Percentiles rank a stretch among this genome's conserved stretches.
Evolutionary conservation across 2,888 invertebrate species (phyloP).

Genomic region (Allygus modestus): DNA sequence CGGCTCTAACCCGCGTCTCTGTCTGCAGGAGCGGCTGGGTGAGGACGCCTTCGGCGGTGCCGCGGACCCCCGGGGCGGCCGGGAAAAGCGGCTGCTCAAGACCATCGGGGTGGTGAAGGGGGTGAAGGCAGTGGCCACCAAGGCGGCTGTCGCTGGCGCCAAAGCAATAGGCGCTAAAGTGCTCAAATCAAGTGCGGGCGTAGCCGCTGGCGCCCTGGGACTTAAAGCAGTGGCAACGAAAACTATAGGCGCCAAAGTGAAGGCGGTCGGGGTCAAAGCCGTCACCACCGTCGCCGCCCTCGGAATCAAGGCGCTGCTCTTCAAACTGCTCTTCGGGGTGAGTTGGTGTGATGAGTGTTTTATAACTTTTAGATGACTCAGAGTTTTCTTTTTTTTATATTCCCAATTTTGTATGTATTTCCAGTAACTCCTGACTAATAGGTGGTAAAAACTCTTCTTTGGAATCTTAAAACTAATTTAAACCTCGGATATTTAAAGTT

Average conservation of each 20-base stretch:
- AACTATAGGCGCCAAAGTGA: slow-evolving; percentile 67
- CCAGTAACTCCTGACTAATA: no score
- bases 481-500: no score
- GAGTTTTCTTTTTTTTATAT: no score
- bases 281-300: slow-evolving; percentile 63
- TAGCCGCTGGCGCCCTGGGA: slow-evolving; percentile 67
- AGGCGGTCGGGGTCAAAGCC: slow-evolving; percentile 69
- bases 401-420: no score
- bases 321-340: slow-evolving; percentile 71
- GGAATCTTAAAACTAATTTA: no score
- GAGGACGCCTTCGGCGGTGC: neutral
- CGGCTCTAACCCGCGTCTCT: neutral
- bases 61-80: slow-evolving; percentile 58
- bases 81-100: slow-evolving; percentile 65
- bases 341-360: slow-evolving; percentile 52
- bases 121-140: slow-evolving; percentile 50
- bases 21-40: slow-evolving; percentile 62
- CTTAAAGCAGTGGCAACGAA: slow-evolving; percentile 68
- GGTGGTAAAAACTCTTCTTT: no score
- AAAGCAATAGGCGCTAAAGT: slow-evolving; percentile 67
- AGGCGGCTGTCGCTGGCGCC: slow-evolving; percentile 64
- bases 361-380: no score
- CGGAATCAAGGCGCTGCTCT: slow-evolving; percentile 66
- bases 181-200: slow-evolving; percentile 64
- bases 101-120: slow-evolving; percentile 54